Percentiles rank a stretch among this genome's conserved stretches.
These are phyloP conservation scores for Petrophora chlorosata DNA, from an alignment of 2,888 invertebrate genomes.

Conservation along the genomic window DNA sequence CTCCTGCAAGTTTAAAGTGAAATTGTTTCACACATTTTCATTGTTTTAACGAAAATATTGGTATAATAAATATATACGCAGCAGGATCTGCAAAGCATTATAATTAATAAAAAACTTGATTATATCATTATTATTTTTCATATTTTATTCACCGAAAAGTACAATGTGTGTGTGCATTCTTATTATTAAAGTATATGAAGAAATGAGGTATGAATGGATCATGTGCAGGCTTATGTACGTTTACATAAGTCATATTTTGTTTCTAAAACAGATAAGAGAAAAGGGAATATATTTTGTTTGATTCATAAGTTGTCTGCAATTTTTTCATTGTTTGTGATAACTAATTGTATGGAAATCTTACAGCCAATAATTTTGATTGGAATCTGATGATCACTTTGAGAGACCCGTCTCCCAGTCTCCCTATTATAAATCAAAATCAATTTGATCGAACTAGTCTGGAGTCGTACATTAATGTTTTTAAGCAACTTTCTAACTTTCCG, in stretches of 20 bases:
- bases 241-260: slow-evolving; percentile 23
- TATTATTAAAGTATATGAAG: slow-evolving; percentile 39
- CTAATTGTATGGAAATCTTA: slow-evolving; percentile 14
- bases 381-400: too few relatives aligned
- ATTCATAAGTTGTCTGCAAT: slow-evolving; percentile 17
- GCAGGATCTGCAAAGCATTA: slow-evolving; percentile 44
- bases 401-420: too few relatives aligned
- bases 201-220: slow-evolving; percentile 37
- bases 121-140: slow-evolving; percentile 31
- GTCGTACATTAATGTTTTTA: too few relatives aligned
- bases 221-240: slow-evolving; percentile 26
- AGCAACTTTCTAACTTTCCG: too few relatives aligned
- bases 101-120: slow-evolving; percentile 32
- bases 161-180: slow-evolving; percentile 62
- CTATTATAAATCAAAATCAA: too few relatives aligned
- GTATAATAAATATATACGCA: too few relatives aligned
- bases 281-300: slow-evolving; percentile 16
- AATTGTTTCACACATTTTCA: background rate
- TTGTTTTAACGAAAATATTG: background rate
- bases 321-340: slow-evolving; percentile 17
- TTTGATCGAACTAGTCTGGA: too few relatives aligned
- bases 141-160: slow-evolving; percentile 57
- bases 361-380: too few relatives aligned
- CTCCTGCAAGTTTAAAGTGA: background rate
- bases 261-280: slow-evolving; percentile 10